Percentiles rank a stretch among this genome's conserved stretches.
phyloP scores from a whole-genome alignment of 2,888 invertebrate genomes.

The Eilema caniola region DNA sequence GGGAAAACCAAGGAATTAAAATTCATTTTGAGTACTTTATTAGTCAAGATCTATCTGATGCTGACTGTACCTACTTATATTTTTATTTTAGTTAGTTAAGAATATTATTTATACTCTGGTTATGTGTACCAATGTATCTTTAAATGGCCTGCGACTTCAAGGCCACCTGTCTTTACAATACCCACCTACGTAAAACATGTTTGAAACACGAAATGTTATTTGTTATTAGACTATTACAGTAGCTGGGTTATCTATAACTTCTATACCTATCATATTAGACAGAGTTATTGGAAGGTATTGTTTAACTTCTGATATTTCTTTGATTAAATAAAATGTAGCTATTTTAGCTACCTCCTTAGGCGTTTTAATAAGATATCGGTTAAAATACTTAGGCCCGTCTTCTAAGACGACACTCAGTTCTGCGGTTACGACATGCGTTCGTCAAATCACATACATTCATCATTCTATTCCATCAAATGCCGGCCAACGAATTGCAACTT shows the following conservation, averaged over 20 bases:
- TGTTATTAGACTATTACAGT: conserved; percentile 18
- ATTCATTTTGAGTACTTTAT: too few relatives aligned
- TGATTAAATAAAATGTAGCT: too few relatives aligned
- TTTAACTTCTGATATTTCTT: conserved; percentile 17
- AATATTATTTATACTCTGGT: too few relatives aligned
- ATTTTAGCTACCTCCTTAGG: too few relatives aligned
- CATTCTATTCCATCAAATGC: too few relatives aligned
- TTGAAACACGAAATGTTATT: conserved; percentile 13
- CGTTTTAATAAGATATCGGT: neutral
- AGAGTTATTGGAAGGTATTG: conserved; percentile 15
- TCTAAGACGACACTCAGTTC: too few relatives aligned
- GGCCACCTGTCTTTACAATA: conserved; percentile 5
- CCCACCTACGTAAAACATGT: conserved; percentile 4
- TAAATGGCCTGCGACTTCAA: conserved; percentile 5
- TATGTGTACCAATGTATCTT: neutral
- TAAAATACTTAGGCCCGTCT: neutral
- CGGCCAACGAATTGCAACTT: too few relatives aligned
- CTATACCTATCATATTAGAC: conserved; percentile 11
- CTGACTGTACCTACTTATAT: too few relatives aligned
- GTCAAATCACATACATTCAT: too few relatives aligned
- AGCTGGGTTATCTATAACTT: conserved; percentile 14
- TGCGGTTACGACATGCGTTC: too few relatives aligned
- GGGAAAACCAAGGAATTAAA: too few relatives aligned
- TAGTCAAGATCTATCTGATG: too few relatives aligned
- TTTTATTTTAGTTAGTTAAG: neutral